Base-by-base conservation (phyloP, 1,140 invertebrate genomes). In the Neuroterus valhalla region DNA sequence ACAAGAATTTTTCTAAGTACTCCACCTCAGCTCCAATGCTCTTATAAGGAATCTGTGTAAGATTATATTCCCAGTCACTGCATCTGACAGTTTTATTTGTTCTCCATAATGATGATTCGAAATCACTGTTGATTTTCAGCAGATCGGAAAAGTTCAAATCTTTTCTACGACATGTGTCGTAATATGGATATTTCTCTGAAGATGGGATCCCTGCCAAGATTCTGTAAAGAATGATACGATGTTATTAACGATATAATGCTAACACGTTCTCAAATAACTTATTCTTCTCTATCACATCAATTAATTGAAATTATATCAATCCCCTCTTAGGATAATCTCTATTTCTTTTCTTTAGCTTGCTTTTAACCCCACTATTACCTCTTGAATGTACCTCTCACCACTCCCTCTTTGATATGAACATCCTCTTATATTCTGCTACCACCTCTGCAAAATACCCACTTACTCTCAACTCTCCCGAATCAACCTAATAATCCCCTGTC, bases 21-120 rank as follows among this genome's bases (percentile, higher is more conserved):
- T 80, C 87, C 84, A 92, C 91, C 90, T 92, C 91, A 68, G 86
- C 84, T 52, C 90, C 90, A 17, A 92, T 87, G 52, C 90, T 91
- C 3, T 83, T 76, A 67, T 91, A 91, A 2, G 90, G 90, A 66
- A 91, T 88, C 31, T 87, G 82, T 0, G 88, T 89, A 66, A 88
- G 88, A 83, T 92, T 90, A 79, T 92, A 92, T 68, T 91, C 89
- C 91, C 91, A 92, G 12, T 81, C 81, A 15, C 83, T 72, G 31
- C 88, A 89, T 15, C 77, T 79, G 0, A 87, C 62, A 1, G 85
- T 88, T 62, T 70, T 72, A 66, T 87, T 88, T 19, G 78, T 81
- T 14, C 78, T 71, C 78, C 82, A 88, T 2, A 75, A 67, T 6
- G 31, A 23, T 2, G 81, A 78, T 5, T 67, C 19, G 6, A 81